Evolutionary conservation across 1,140 invertebrate genomes (phyloP).

Genomic region (Seison nebaliae): DNA sequence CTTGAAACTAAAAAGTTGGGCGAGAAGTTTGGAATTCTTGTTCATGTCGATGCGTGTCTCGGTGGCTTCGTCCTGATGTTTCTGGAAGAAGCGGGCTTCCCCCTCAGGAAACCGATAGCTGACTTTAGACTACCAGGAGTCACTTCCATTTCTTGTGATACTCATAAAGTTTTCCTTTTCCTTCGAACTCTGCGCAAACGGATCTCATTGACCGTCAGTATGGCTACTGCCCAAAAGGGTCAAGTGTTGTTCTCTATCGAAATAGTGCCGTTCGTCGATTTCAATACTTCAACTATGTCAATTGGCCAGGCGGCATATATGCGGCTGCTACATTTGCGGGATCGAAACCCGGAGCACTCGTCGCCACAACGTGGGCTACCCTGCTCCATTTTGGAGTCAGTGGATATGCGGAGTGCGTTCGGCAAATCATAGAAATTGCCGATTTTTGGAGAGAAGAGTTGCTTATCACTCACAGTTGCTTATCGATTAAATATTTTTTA

Average conservation of each 20-base stretch:
- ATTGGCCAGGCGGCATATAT: slow-evolving; percentile 96
- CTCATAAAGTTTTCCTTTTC: slow-evolving; percentile 52
- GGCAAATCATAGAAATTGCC: slow-evolving; percentile 51
- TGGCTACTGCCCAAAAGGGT: slow-evolving; percentile 86
- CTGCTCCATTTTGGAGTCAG: slow-evolving; percentile 57
- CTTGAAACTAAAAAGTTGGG: slow-evolving; percentile 35
- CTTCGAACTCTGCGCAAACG: too few species aligned
- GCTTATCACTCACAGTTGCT: neutral
- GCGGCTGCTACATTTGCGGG: slow-evolving; percentile 77
- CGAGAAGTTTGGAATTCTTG: slow-evolving; percentile 53
- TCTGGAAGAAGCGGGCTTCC: slow-evolving; percentile 54
- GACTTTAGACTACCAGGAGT: slow-evolving; percentile 72
- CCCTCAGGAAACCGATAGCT: slow-evolving; percentile 38
- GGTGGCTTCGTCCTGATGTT: slow-evolving; percentile 71
- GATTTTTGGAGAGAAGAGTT: slow-evolving; percentile 42
- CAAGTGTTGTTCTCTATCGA: slow-evolving; percentile 68
- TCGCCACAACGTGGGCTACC: slow-evolving; percentile 89
- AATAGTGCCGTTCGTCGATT: slow-evolving; percentile 47
- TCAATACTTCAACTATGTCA: slow-evolving; percentile 71
- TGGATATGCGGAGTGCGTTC: slow-evolving; percentile 60
- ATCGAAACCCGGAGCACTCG: slow-evolving; percentile 33
- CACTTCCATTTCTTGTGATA: slow-evolving; percentile 84
- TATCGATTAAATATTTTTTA: slow-evolving; percentile 22
- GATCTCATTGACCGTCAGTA: slow-evolving; percentile 42
- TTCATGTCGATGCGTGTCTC: slow-evolving; percentile 88